Base-by-base conservation (phyloP, 1,140 invertebrate species). In the Pissodes strobi region DNA sequence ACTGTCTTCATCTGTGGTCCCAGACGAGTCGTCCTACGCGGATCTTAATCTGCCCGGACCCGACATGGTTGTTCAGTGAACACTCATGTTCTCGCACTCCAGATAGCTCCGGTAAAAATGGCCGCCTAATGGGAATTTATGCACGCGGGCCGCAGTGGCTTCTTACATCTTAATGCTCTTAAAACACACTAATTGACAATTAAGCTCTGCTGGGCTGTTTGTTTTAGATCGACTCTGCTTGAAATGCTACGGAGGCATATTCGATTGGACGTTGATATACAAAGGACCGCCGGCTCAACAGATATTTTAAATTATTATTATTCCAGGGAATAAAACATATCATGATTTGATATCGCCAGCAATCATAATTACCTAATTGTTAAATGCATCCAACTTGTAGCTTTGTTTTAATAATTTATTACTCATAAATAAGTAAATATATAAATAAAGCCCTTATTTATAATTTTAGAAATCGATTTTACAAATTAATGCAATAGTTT, bases 151-250 rank as follows among this genome's bases (percentile, higher is more conserved):
- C 60, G 13, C 12, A 37, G 63, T 66, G 38, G 37, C 53, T 57
- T 64, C 57, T 68, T 66, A 69, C 67, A 69, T 69, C 67, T 69
- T 62, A 65, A 69, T 69, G 67, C 57, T 66, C 58, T 64, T 64
- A 64, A 64, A 66, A 63, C 59, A 58, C 65, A 68, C 69, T 68
- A 70, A 68, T 68, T 70, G 69, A 70, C 62, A 70, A 67, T 66
- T 66, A 66, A 65, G 68, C 22, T 41, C 38, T 46, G 59, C 27
- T 45, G 19, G 45, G 59, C 30, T 43, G 48, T 61, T 61, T 61
- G 38, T 61, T 61, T 59, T 15, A 48, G 56, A 59, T 59, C 41
- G 56, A 13, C 43, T 38, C 52, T 55, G 30, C 52, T 55, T 55
- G 52, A 55, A 34, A 55, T 55, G 52, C 52, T 8, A 22, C 52